Base-by-base conservation (phyloP, 1,140 invertebrate species). In the Drosophila gunungcola region DNA sequence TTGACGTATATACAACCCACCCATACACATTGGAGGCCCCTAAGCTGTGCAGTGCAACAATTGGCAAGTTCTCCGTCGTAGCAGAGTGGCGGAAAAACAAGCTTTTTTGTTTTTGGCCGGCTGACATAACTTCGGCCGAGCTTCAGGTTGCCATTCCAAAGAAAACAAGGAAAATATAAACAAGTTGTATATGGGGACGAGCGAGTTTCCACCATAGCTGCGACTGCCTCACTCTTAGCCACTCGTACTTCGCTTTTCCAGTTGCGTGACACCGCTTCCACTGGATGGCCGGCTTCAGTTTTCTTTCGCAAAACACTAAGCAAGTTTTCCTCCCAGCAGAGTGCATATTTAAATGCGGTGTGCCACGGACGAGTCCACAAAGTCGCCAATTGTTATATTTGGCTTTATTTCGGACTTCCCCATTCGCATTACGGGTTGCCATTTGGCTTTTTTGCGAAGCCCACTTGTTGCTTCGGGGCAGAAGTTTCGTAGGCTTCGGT, bases 241-340 rank as follows among this genome's bases (percentile, higher is more conserved):
- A 62, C 53, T 83, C 51, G 42, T 62, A 72, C 41, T 63, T 79
- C 63, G 83, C 58, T 75, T 83, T 86, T 79, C 83, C 83, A 88
- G 83, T 89, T 88, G 75, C 62, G 72, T 85, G 72, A 60, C 79
- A 88, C 69, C 75, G 84, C 61, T 83, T 89, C 67, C 84, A 83
- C 46, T 68, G 54, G 58, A 39, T 69, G 79, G 75, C 62, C 79
- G 65, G 73, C 57, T 58, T 69, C 2, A 54, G 58, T 65, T 84
- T 62, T 58, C 46, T 51, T 65, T 70, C 63, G 75, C 70, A 74
- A 81, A 38, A 36, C 34, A 10, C 62, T 36, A 43, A 67, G 58
- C 41, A 46, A 38, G 57, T 61, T 36, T 39, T 32, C 36, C 58
- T 27, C n/a, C 2, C 38, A 10, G 32, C 7, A 29, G 7, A 45